Evolutionary conservation across 2,113 vertebrate genomes (phyloP).

Genomic region (Rhagologus leucostigma): DNA sequence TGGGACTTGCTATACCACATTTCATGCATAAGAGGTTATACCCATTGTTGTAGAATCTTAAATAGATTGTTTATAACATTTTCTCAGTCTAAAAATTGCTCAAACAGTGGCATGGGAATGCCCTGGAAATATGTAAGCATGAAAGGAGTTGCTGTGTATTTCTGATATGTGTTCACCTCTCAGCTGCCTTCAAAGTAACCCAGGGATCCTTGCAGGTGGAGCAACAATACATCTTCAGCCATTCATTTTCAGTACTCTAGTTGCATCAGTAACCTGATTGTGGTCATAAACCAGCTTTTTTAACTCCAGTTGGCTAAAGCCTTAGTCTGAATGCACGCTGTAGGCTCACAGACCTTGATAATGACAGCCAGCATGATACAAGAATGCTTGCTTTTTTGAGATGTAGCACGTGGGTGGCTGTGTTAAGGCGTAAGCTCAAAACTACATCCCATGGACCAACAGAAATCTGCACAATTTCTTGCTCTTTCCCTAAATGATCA

Average conservation of each 20-base stretch:
- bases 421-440: not conserved
- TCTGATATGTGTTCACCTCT: not conserved
- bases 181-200: not conserved
- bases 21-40: not conserved
- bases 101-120: not conserved
- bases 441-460: not conserved
- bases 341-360: not conserved
- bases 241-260: not conserved
- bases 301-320: not conserved
- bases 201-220: not conserved
- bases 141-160: not conserved
- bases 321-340: not conserved
- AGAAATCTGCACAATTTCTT: not conserved
- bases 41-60: not conserved
- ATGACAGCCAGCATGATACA: not conserved
- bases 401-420: not conserved
- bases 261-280: not conserved
- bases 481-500: not conserved
- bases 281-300: not conserved
- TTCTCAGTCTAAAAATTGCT: not conserved
- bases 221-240: not conserved
- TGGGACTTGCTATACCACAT: not conserved
- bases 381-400: not conserved
- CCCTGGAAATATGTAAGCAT: not conserved
- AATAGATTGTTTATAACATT: not conserved